Percentiles rank a stretch among this genome's conserved stretches.
Conservation (phyloP, 2,797 vertebrate species). For the Paguma larvata region DNA sequence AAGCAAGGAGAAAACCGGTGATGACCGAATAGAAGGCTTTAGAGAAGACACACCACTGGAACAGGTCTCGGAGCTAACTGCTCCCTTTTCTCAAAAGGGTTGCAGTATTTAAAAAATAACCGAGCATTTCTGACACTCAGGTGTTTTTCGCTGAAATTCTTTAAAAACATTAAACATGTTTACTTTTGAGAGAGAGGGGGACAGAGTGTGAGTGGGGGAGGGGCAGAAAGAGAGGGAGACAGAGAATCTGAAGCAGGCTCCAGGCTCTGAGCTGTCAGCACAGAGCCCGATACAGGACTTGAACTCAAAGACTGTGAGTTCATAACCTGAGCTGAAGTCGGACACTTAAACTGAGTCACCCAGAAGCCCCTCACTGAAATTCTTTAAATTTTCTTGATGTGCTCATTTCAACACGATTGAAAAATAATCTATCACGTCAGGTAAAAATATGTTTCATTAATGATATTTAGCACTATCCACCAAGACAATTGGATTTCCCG, state of each 20-base stretch:
- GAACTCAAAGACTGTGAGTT: too few relatives aligned
- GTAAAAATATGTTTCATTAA: background rate
- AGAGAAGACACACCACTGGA: background rate
- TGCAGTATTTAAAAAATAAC: background rate
- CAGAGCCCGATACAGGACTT: too few relatives aligned
- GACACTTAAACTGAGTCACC: too few relatives aligned
- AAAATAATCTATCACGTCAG: background rate
- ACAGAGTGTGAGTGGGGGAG: too few relatives aligned
- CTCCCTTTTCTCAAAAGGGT: background rate
- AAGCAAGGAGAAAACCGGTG: background rate
- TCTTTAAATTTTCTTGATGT: conserved; percentile 30
- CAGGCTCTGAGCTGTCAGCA: too few relatives aligned
- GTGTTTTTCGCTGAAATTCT: background rate
- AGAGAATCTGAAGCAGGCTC: too few relatives aligned
- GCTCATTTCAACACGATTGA: background rate
- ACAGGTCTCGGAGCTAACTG: background rate
- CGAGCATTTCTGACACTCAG: background rate
- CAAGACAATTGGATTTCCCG: background rate
- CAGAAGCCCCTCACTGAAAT: background rate
- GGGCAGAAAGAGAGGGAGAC: too few relatives aligned
- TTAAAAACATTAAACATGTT: background rate
- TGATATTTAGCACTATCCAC: background rate
- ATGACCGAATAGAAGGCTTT: background rate
- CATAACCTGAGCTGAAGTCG: too few relatives aligned
- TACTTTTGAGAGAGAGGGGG: too few relatives aligned